Conservation (phyloP, 23 tunicate species). For the Clavelina lepadiformis region DNA sequence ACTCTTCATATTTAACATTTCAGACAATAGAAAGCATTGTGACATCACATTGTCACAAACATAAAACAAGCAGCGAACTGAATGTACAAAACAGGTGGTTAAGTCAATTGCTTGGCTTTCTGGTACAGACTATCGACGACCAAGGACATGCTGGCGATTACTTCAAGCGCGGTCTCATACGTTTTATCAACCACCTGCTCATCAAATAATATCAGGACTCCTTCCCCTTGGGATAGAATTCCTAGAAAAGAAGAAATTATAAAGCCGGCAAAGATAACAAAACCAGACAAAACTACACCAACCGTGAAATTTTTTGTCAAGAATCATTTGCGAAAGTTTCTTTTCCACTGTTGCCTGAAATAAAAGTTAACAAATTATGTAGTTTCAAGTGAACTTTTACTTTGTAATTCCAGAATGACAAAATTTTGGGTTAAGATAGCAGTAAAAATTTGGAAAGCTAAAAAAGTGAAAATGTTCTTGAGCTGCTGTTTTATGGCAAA, state of each 20-base stretch:
- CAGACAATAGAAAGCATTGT: too few relatives aligned
- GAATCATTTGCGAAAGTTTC: constrained; percentile 98
- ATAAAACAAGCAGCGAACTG: too few relatives aligned
- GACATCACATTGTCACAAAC: too few relatives aligned
- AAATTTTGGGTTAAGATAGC: not conserved
- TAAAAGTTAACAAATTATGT: not conserved
- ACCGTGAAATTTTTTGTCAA: constrained; percentile 98
- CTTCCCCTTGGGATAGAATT: constrained; percentile 97
- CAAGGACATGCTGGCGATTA: constrained; percentile 67
- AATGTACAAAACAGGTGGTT: too few relatives aligned
- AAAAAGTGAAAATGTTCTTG: not conserved
- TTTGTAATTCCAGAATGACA: too few relatives aligned
- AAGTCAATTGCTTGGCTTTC: constrained; percentile 95
- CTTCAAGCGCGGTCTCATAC: constrained; percentile 80
- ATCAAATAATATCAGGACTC: constrained; percentile 90
- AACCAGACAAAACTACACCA: not conserved
- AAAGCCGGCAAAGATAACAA: not conserved
- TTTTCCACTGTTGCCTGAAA: constrained; percentile 73
- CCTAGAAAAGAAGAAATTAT: constrained; percentile 29
- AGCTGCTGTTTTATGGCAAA: not conserved
- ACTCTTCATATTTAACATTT: too few relatives aligned
- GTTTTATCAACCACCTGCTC: constrained; percentile 75
- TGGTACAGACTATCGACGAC: constrained; percentile 97
- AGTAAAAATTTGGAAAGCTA: not conserved
- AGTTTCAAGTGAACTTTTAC: not conserved